Evolutionary conservation across 2,888 invertebrate species (phyloP), one percentile per base, ranked within the genome.

Genomic region (Mesorhabditis spiculigera): DNA sequence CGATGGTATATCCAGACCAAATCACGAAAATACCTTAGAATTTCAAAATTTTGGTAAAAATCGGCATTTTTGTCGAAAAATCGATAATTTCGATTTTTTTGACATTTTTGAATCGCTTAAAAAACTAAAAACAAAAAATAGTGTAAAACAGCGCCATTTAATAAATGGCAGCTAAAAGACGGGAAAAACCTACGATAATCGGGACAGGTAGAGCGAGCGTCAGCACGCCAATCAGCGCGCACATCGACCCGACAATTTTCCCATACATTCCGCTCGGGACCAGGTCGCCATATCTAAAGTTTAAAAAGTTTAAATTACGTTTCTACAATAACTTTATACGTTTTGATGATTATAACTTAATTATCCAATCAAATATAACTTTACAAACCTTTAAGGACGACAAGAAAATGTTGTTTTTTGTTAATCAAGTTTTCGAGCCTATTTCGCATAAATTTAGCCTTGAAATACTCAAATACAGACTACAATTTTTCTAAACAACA

Each of bases 131-230:
- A 13, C 13, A 6, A 50, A n/a, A n/a, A n/a, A n/a, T n/a, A n/a
- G n/a, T n/a, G n/a, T n/a, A n/a, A n/a, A n/a, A n/a, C n/a, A n/a
- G n/a, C n/a, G n/a, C n/a, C n/a, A n/a, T n/a, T 13, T 50, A 50
- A 10, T 10, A 50, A 50, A 50, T 50, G 13, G 50, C 50, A 50
- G 13, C 13, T 13, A 50, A 50, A 50, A 50, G 50, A 6, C 13
- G 50, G 13, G 8, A 50, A 10, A 63, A 68, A 78, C 76, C 71
- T 62, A 84, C 88, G 67, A 88, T 87, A 64, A 88, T 87, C 0
- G 88, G 88, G 16, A 88, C 87, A 6, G 88, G 88, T 43, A 88
- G 86, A 5, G 88, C 88, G 42, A 88, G 82, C 13, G 87, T 87
- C 50, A 88, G 82, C 5, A 88, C 87, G n/a, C 88, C 88, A 58